These are phyloP conservation scores for Neodiprion virginianus DNA, from an alignment of 1,140 invertebrate species.

Conservation along the genomic window DNA sequence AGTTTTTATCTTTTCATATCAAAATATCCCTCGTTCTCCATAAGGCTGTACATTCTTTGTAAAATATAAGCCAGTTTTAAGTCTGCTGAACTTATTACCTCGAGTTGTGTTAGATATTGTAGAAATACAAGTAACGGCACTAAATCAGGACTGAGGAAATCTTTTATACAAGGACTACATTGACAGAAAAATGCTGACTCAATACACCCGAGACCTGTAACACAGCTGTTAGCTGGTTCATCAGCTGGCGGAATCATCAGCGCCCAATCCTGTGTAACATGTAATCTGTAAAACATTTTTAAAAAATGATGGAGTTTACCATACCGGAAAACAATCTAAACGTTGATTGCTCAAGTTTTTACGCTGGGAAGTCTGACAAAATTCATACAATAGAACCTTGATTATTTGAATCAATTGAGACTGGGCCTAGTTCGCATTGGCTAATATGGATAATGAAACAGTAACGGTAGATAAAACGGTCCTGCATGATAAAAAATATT, in stretches of 20 bases:
- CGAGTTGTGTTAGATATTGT: conserved; percentile 86
- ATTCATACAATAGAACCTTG: background rate
- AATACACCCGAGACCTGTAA: conserved; percentile 82
- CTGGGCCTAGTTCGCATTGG: no score
- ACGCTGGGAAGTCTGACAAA: conserved; percentile 14
- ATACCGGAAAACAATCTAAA: background rate
- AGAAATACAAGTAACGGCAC: conserved; percentile 80
- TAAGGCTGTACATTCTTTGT: background rate
- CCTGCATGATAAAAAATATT: no score
- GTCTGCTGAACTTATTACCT: conserved; percentile 61
- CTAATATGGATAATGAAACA: no score
- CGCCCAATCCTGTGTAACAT: conserved; percentile 61
- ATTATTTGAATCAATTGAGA: no score
- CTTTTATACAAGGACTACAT: conserved; percentile 68
- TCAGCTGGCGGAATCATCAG: conserved; percentile 50
- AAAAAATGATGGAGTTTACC: no score
- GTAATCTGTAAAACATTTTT: conserved; percentile 51
- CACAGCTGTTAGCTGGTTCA: conserved; percentile 59
- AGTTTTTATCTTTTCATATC: conserved; percentile 3
- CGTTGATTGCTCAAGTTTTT: conserved; percentile 9
- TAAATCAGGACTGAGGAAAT: conserved; percentile 71
- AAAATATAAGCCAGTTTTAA: background rate
- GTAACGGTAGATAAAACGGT: no score
- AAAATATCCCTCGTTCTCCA: background rate
- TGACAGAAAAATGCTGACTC: conserved; percentile 82